A percentile compares a stretch with the other conserved stretches of the same genome.
These are phyloP conservation scores for Hydraecia micacea DNA, from an alignment of 2,888 invertebrate species.

Conservation along the genomic window DNA sequence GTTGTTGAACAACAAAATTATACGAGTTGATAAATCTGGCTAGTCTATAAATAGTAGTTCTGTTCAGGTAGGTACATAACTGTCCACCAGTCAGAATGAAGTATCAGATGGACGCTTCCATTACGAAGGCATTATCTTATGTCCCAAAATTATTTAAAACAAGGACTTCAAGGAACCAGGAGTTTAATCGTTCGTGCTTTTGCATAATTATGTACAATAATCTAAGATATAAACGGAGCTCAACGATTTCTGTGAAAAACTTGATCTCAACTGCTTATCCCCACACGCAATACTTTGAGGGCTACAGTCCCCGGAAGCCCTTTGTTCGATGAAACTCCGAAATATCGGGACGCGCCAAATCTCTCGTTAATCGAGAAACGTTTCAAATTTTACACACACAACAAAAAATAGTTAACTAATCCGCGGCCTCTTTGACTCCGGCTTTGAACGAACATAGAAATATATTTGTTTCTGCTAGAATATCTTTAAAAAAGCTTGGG, in stretches of 20 bases:
- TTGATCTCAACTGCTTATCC: constrained; percentile 80
- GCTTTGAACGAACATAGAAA: constrained; percentile 74
- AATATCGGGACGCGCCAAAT: constrained; percentile 84
- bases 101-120: no score
- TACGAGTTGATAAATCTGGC: not conserved
- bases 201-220: constrained; percentile 62
- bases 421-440: constrained; percentile 88
- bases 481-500: constrained; percentile 84
- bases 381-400: constrained; percentile 83
- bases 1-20: not conserved
- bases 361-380: constrained; percentile 85
- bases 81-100: not conserved
- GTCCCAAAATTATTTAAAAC: constrained; percentile 45
- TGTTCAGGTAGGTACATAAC: not conserved
- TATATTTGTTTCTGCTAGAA: constrained; percentile 86
- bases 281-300: constrained; percentile 79
- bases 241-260: constrained; percentile 77
- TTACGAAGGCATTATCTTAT: constrained; percentile 13
- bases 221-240: constrained; percentile 66
- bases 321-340: constrained; percentile 81
- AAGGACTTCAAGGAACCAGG: constrained; percentile 28
- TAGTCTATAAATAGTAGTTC: not conserved
- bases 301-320: constrained; percentile 84
- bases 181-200: constrained; percentile 55
- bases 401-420: constrained; percentile 84